phyloP scores from a whole-genome alignment of 1,140 invertebrate genomes.

The Orchesella cincta region DNA sequence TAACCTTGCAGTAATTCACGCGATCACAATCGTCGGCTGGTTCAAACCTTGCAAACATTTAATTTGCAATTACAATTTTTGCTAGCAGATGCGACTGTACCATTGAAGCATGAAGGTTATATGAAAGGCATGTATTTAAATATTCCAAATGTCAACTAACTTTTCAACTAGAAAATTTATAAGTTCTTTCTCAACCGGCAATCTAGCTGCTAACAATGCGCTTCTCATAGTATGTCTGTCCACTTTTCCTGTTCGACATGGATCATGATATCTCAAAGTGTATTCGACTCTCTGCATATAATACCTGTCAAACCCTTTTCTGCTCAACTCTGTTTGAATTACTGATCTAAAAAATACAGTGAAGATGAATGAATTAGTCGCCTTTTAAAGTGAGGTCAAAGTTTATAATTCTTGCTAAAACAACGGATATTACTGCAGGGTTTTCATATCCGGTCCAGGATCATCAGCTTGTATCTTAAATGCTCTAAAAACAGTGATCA shows the following conservation, averaged over 20 bases:
- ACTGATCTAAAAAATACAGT: neutral
- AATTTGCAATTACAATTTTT: neutral
- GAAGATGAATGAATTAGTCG: neutral
- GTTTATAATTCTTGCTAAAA: no score
- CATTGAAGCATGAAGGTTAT: no score
- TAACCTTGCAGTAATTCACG: neutral
- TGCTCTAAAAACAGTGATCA: neutral
- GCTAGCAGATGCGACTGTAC: neutral
- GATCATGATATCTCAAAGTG: constrained; percentile 17
- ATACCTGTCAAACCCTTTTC: neutral
- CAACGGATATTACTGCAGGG: constrained; percentile 17
- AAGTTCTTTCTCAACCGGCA: neutral
- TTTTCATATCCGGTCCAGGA: constrained; percentile 6
- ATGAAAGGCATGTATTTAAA: neutral
- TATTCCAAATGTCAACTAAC: neutral
- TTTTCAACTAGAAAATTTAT: constrained; percentile 13
- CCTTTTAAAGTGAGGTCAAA: no score
- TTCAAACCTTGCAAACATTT: neutral
- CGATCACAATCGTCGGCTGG: neutral
- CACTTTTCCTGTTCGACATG: neutral
- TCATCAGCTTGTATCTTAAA: neutral
- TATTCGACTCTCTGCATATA: neutral
- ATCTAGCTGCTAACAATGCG: neutral
- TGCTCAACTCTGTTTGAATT: constrained; percentile 2
- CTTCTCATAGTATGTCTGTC: neutral